phyloP scores from a whole-genome alignment of 1,140 invertebrate genomes.

The Augochlora pura region DNA sequence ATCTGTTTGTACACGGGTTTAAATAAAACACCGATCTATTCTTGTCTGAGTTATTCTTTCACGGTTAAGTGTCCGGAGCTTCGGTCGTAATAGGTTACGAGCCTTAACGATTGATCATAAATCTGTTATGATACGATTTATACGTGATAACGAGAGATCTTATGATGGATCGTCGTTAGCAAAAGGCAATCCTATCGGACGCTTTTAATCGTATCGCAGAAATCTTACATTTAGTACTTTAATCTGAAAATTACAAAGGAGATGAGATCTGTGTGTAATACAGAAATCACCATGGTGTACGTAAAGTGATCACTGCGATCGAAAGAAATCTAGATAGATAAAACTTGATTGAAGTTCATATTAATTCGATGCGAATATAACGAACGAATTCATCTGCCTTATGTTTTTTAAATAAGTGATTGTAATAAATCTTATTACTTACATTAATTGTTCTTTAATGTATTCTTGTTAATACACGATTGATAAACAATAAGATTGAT shows the following conservation, averaged over 20 bases:
- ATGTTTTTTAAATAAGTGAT: no score
- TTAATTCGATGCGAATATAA: no score
- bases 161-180: constrained; percentile 19
- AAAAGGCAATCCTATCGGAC: constrained; percentile 9
- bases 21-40: constrained; percentile 16
- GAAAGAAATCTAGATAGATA: not conserved
- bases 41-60: constrained; percentile 12
- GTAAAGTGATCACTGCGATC: not conserved
- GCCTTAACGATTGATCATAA: constrained; percentile 27
- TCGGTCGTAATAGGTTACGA: constrained; percentile 7
- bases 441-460: no score
- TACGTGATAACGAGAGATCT: constrained; percentile 28
- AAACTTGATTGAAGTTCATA: no score
- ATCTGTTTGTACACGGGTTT: not conserved
- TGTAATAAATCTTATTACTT: no score
- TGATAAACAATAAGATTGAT: no score
- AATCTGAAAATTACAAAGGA: not conserved
- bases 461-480: no score
- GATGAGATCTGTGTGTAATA: not conserved
- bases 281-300: not conserved
- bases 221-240: constrained; percentile 24
- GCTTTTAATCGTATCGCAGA: constrained; percentile 15
- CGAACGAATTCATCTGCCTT: no score
- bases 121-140: constrained; percentile 38
- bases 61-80: not conserved